These are phyloP conservation scores for Ashinkailepas kermadecensis DNA, from an alignment of 2,888 invertebrate genomes.

Conservation along the genomic window DNA sequence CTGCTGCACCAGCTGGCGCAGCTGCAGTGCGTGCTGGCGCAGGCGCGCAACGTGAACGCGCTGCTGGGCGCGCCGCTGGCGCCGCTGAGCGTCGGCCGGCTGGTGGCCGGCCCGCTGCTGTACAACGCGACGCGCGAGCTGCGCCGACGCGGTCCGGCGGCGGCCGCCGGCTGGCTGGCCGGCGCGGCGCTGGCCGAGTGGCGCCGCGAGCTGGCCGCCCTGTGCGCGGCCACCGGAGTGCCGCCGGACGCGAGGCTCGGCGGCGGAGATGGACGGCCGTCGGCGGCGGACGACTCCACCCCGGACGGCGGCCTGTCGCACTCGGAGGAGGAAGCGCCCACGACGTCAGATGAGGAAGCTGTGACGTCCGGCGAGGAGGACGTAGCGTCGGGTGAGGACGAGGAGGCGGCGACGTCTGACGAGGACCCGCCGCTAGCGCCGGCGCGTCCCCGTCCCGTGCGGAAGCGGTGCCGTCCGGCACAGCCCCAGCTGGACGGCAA, in stretches of 20 bases:
- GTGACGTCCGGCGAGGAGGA: too few relatives aligned
- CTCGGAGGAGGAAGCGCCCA: too few relatives aligned
- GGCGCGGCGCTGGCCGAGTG: slow-evolving; percentile 48
- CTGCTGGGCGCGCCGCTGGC: not conserved
- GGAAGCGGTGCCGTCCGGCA: not conserved
- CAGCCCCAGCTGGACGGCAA: not conserved
- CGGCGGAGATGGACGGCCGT: too few relatives aligned
- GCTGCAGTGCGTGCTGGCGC: slow-evolving; percentile 6
- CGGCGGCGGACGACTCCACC: too few relatives aligned
- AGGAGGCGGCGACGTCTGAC: not conserved
- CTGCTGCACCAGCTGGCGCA: slow-evolving; percentile 9
- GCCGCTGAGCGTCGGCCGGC: too few relatives aligned
- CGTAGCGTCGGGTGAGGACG: not conserved
- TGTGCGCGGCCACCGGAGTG: not conserved
- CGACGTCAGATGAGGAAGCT: too few relatives aligned
- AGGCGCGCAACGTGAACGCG: not conserved
- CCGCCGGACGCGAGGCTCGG: not conserved
- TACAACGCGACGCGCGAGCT: not conserved
- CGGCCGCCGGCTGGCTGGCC: slow-evolving; percentile 52
- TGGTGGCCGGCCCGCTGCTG: not conserved
- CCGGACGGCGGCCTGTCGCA: too few relatives aligned
- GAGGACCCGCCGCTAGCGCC: not conserved
- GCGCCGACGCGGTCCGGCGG: slow-evolving; percentile 46
- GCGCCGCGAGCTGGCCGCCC: not conserved
- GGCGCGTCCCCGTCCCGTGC: not conserved